These are phyloP conservation scores for Ochotona curzoniae DNA, from an alignment of 2,113 vertebrate species.

Conservation along the genomic window DNA sequence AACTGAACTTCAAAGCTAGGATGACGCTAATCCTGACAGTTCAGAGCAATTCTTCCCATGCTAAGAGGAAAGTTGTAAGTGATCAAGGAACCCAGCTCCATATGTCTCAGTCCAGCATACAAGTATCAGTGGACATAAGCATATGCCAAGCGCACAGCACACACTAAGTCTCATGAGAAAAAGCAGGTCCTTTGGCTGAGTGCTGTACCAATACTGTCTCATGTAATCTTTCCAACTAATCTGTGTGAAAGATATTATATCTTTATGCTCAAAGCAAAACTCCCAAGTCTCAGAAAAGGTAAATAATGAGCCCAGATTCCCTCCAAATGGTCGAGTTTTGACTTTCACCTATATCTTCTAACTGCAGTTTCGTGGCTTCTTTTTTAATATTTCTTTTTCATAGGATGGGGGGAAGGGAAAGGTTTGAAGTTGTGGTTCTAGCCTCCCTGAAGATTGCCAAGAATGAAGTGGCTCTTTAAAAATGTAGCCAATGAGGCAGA, in stretches of 20 bases:
- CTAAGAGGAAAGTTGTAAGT: not conserved
- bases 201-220: not conserved
- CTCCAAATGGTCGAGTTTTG: rapidly evolving
- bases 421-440: not conserved
- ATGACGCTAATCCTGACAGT: not conserved
- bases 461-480: not conserved
- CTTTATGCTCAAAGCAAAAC: not conserved
- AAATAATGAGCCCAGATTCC: no score
- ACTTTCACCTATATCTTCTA: not conserved
- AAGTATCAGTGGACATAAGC: no score
- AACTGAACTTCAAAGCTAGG: not conserved
- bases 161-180: no score
- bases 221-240: not conserved
- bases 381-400: not conserved
- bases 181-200: not conserved
- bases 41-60: not conserved
- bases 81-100: not conserved
- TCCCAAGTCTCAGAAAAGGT: not conserved
- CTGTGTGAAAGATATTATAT: not conserved
- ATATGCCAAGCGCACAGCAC: not conserved
- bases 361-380: not conserved
- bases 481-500: not conserved
- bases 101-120: not conserved
- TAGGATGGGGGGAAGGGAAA: not conserved
- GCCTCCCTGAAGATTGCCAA: not conserved